Evolutionary conservation across 2,113 vertebrate species (phyloP).

Genomic region (Archocentrus centrarchus): DNA sequence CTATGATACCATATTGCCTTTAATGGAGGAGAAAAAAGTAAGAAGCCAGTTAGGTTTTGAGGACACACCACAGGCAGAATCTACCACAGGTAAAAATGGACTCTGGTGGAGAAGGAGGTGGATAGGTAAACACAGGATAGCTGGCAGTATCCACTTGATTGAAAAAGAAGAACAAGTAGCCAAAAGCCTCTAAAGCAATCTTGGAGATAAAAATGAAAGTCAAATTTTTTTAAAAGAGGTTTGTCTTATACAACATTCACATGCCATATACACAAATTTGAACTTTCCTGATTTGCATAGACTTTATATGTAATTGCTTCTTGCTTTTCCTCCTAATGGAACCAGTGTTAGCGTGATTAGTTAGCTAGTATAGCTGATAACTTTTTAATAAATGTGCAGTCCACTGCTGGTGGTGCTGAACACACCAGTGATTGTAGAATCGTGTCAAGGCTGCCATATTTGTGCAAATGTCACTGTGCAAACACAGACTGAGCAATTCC

Average conservation of each 20-base stretch:
- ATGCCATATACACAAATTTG: too few relatives aligned
- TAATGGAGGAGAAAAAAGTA: slow-evolving; percentile 62
- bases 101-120: background rate
- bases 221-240: background rate
- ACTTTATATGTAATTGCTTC: too few relatives aligned
- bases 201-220: background rate
- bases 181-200: background rate
- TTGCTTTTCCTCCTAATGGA: background rate
- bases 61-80: slow-evolving; percentile 44
- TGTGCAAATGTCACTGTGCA: background rate
- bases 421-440: background rate
- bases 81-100: slow-evolving; percentile 17
- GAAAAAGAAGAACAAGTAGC: background rate
- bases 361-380: background rate
- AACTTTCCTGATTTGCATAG: too few relatives aligned
- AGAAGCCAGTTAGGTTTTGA: slow-evolving; percentile 41
- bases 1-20: slow-evolving; percentile 79
- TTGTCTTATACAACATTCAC: slow-evolving; percentile 2
- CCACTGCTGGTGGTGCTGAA: background rate
- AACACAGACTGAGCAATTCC: background rate
- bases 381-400: too few relatives aligned
- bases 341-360: background rate
- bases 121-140: background rate
- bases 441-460: background rate
- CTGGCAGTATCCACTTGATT: background rate